Evolutionary conservation across 2,888 invertebrate genomes (phyloP), one percentile per base, ranked within the genome.

Genomic region (Phymatocera aterrima): DNA sequence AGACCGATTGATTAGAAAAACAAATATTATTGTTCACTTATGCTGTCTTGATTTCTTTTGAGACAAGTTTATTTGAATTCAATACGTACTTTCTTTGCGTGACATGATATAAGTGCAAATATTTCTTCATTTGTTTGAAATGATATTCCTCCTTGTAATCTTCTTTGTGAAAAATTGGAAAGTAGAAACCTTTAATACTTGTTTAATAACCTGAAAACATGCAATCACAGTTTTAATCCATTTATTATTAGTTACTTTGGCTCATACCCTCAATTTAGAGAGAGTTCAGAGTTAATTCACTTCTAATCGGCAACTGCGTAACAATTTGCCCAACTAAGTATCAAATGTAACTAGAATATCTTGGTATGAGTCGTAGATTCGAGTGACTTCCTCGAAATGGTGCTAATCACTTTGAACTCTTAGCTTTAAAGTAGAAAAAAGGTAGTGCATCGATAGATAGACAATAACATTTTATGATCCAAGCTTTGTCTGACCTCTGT

Each of bases 401-500:
- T 15, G 68, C 28, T 46, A 24, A 68, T 43, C n/a, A 43, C 28
- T 46, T 15, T 68, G 68, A 68, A 24, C 68, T 68, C 46, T 43
- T 28, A 68, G 43, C 43, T 68, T 43, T 15, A 43, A 68, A 68
- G 46, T 34, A 68, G 34, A 68, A 68, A 68, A 68, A 46, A 24
- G n/a, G 1, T 68, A 24, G 8, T 8, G 24, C 28, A 43, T 24
- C 24, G 40, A 68, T 68, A 68, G 0, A 12, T 60, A 21, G 15
- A n/a, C 46, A 46, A 46, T 46, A 68, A 46, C 12, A 81, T 83
- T 84, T 81, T 77, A 77, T 82, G 80, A 81, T 79, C 83, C 82
- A 81, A 82, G 75, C 83, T 84, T 81, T 83, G 83, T 80, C 64
- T 81, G 82, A 84, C 83, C 82, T 79, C 72, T 81, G 43, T 28